A percentile compares a stretch with the other conserved stretches of the same genome.
phyloP scores from a whole-genome alignment of 2,797 vertebrate genomes.

The Helostoma temminkii region DNA sequence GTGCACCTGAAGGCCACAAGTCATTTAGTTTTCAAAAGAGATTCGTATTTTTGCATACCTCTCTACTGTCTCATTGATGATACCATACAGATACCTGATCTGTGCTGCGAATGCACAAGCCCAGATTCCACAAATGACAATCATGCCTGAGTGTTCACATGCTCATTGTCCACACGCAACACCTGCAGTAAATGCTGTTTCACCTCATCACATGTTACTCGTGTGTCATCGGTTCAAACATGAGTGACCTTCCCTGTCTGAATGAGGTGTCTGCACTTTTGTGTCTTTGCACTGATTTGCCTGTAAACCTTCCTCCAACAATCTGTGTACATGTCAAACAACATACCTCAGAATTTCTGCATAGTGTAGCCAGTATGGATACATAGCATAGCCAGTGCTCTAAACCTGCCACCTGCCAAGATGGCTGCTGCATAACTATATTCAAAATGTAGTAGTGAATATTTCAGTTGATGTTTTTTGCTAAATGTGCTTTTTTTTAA shows the following conservation, averaged over 20 bases:
- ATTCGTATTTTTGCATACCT: conserved; percentile 31
- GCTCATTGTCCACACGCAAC: conserved; percentile 20
- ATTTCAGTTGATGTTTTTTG: too few species aligned
- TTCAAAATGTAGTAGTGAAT: too few species aligned
- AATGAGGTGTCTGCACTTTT: not conserved
- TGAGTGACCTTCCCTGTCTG: conserved; percentile 14
- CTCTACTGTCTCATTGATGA: conserved; percentile 33
- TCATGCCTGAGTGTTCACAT: conserved; percentile 49
- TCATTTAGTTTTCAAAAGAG: conserved; percentile 45
- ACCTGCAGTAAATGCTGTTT: conserved; percentile 19
- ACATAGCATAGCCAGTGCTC: too few species aligned
- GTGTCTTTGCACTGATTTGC: not conserved
- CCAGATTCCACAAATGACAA: conserved; percentile 47
- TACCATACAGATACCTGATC: conserved; percentile 33
- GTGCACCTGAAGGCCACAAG: conserved; percentile 37
- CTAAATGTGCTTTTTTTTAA: too few species aligned
- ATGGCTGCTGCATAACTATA: too few species aligned
- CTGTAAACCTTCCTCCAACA: not conserved
- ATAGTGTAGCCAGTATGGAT: too few species aligned
- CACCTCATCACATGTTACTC: conserved; percentile 2
- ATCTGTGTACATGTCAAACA: not conserved
- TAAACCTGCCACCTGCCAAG: too few species aligned
- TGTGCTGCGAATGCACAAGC: conserved; percentile 11
- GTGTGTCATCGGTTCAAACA: conserved; percentile 43
- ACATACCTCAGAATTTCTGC: not conserved